These are phyloP conservation scores for Diplolepis rosae DNA, from an alignment of 2,888 invertebrate species.

Conservation along the genomic window DNA sequence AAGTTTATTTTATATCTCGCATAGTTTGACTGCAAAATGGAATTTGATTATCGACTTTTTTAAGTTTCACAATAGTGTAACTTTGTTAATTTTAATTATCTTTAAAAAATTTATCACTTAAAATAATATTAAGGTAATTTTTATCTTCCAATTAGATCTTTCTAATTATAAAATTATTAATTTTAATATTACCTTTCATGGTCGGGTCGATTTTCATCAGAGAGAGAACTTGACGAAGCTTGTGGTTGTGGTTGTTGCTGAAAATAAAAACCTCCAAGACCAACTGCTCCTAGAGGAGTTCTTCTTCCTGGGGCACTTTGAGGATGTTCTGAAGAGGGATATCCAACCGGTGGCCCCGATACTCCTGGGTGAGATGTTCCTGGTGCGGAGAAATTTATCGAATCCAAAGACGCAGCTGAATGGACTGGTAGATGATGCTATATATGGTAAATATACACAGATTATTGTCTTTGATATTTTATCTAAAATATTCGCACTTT, in stretches of 20 bases:
- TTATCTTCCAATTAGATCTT: no score
- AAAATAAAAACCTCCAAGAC: constrained; percentile 91
- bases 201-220: constrained; percentile 88
- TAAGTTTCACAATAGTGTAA: no score
- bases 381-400: constrained; percentile 60
- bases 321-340: constrained; percentile 74
- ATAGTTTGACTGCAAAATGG: no score
- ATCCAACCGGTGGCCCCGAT: constrained; percentile 72
- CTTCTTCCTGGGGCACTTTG: constrained; percentile 78
- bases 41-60: no score
- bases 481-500: not conserved
- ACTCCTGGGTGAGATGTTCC: constrained; percentile 64
- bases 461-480: not conserved
- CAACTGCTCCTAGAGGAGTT: constrained; percentile 89
- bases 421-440: constrained; percentile 66
- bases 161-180: not conserved
- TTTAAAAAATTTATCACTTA: no score
- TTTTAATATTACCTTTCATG: constrained; percentile 66
- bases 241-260: constrained; percentile 78
- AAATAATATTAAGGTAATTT: no score
- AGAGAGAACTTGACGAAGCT: constrained; percentile 73
- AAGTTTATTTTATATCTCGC: no score
- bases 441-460: constrained; percentile 17
- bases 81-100: no score
- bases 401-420: constrained; percentile 60